Evolutionary conservation across 2,888 invertebrate genomes (phyloP), one percentile per base, ranked within the genome.

Genomic region (Synanthedon andrenaeformis): DNA sequence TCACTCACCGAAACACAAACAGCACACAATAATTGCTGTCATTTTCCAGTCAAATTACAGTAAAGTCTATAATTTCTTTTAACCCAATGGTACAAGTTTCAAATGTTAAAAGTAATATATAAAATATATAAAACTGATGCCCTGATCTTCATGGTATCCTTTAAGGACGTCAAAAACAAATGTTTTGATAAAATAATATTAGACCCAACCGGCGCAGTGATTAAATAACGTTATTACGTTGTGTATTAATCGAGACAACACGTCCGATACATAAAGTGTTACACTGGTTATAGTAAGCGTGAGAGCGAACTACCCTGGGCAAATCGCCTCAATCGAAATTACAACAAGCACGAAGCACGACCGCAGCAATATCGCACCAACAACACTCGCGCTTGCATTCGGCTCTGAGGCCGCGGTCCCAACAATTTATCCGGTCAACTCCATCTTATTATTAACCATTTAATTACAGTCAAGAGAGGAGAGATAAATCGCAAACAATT

Each of bases 371-470:
- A 79, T 74, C 73, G 77, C 74, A 74, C 74, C 62, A 8, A 5
- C 35, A 35, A 35, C 35, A 35, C 35, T 35, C 35, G 35, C 35
- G 35, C 3, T 10, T 10, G 64, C 59, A 59, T 58, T 50, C 54
- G 54, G 58, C 57, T 57, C 62, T 56, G 35, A 57, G 55, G 58
- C 61, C 60, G 58, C 61, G 54, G 57, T 59, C 57, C 35, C 8
- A 63, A 68, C 72, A 70, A 82, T 82, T 83, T 83, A 85, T 79
- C 70, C 63, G 61, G 63, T 65, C 68, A 69, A 74, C 74, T 73
- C 75, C 72, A 78, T 79, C 78, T 23, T 82, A 79, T 82, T 84
- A 82, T 80, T 81, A 80, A 79, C 66, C 75, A 75, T 82, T 84
- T 83, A 83, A 83, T 83, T 82, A 82, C 70, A 75, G 71, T 75